A percentile compares a stretch with the other conserved stretches of the same genome.
Conservation (phyloP, 2,113 vertebrate species). For the Nesoenas mayeri region DNA sequence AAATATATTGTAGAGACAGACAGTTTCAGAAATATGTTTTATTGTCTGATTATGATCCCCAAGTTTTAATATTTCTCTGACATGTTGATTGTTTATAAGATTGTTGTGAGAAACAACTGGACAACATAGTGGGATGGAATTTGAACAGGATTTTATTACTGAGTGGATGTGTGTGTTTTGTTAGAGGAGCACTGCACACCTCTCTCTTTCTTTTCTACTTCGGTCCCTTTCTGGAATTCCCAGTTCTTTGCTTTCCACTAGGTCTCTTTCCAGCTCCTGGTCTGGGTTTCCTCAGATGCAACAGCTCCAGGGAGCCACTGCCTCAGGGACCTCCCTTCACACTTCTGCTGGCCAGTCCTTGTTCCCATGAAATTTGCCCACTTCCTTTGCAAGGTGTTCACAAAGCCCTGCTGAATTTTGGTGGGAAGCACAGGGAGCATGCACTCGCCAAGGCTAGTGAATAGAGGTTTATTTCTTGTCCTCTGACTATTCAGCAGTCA, state of each 20-base stretch:
- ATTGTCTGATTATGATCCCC: background rate
- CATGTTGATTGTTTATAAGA: background rate
- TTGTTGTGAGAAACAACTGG: background rate
- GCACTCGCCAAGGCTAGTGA: background rate
- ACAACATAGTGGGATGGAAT: background rate
- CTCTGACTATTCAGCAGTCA: background rate
- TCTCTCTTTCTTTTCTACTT: background rate
- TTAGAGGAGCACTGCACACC: background rate
- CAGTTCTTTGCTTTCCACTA: background rate
- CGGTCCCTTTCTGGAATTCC: background rate
- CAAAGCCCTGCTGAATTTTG: background rate
- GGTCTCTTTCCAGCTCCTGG: background rate
- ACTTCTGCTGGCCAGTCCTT: background rate
- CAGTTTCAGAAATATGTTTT: background rate
- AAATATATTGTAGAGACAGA: background rate
- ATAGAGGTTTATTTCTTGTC: background rate
- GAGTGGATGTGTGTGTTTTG: background rate
- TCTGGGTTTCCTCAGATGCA: background rate
- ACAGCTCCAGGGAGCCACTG: fast-evolving
- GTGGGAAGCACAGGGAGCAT: background rate
- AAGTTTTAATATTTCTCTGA: background rate
- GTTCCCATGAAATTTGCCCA: background rate
- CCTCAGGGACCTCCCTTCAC: background rate
- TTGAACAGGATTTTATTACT: background rate
- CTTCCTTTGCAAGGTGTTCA: background rate